Evolutionary conservation across 2,888 invertebrate species (phyloP).

Genomic region (Troides aeacus): DNA sequence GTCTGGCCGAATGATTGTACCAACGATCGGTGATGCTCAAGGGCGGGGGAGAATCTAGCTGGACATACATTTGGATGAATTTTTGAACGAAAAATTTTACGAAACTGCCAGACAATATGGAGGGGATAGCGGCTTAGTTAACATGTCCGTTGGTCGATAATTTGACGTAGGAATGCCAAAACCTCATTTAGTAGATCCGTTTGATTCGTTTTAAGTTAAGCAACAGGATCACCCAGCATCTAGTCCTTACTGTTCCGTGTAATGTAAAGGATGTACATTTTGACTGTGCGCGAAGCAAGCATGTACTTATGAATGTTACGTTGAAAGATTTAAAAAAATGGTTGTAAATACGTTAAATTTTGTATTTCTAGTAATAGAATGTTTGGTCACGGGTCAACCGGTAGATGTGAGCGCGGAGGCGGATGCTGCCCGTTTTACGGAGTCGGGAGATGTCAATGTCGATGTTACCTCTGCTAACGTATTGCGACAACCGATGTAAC

Average conservation of each 20-base stretch:
- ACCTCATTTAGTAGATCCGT: constrained; percentile 37
- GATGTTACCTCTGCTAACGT: constrained; percentile 48
- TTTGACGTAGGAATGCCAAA: constrained; percentile 45
- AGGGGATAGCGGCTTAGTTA: constrained; percentile 49
- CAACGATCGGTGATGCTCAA: constrained; percentile 32
- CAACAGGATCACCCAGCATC: constrained; percentile 51
- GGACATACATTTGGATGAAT: constrained; percentile 26
- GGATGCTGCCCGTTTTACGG: constrained; percentile 44
- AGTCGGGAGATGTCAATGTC: constrained; percentile 53
- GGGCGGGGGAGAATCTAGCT: constrained; percentile 15
- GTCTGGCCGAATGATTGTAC: constrained; percentile 29
- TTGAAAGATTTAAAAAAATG: constrained; percentile 70
- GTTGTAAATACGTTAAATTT: constrained; percentile 81
- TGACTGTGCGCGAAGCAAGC: constrained; percentile 70
- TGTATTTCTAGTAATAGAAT: constrained; percentile 79
- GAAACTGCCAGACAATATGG: constrained; percentile 65
- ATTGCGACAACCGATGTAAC: constrained; percentile 55
- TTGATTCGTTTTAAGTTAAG: constrained; percentile 58
- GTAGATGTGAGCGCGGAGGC: constrained; percentile 58
- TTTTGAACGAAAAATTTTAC: constrained; percentile 31
- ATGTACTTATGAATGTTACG: constrained; percentile 77
- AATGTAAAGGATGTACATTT: constrained; percentile 72
- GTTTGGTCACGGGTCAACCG: constrained; percentile 68
- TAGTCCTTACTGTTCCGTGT: constrained; percentile 67
- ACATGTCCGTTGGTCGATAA: constrained; percentile 39